Evolutionary conservation across 35 echinoderm and acorn worm species (phyloP).

Genomic region (Apostichopus japonicus): DNA sequence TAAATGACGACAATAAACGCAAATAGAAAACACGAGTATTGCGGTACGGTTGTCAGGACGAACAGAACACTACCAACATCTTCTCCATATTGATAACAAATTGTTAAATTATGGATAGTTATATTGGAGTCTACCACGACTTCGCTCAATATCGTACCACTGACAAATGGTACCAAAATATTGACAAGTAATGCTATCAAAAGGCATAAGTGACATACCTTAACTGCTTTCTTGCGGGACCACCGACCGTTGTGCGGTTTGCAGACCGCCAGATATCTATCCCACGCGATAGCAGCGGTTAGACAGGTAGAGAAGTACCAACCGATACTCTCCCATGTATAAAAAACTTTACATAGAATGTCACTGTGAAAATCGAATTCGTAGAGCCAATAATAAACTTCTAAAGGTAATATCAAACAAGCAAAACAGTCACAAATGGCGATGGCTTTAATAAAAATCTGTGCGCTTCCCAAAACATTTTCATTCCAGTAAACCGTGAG

Average conservation of each 20-base stretch:
- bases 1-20: background rate
- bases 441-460: slow-evolving; percentile 18
- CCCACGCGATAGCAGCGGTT: slow-evolving; percentile 10
- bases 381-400: slow-evolving; percentile 16
- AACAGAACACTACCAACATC: too few species aligned
- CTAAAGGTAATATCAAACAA: slow-evolving; percentile 9
- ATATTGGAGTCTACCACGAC: background rate
- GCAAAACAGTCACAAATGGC: slow-evolving; percentile 2
- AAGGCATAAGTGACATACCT: background rate
- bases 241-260: background rate
- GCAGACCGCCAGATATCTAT: slow-evolving; percentile 14
- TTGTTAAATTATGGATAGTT: background rate
- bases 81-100: background rate
- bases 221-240: background rate
- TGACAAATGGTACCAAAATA: background rate
- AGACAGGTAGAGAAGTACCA: background rate
- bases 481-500: slow-evolving; percentile 27
- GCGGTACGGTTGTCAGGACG: background rate
- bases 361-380: background rate
- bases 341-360: slow-evolving; percentile 9
- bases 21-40: background rate
- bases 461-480: slow-evolving; percentile 14
- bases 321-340: background rate
- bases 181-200: background rate
- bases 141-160: background rate